phyloP scores from a whole-genome alignment of 1,140 invertebrate species.

The Orussus abietinus region DNA sequence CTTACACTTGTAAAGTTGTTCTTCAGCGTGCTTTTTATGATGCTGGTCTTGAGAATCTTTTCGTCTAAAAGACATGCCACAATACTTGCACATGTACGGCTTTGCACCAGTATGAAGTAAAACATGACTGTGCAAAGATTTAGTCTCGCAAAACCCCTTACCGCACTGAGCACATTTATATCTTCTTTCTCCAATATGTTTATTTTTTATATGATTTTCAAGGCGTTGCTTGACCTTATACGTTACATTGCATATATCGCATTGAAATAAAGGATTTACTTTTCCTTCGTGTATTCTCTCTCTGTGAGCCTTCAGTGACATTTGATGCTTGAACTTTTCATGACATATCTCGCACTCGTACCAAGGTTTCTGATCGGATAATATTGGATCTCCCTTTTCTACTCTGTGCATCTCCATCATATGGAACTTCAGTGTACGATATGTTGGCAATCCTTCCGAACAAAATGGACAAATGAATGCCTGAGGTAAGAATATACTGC shows the following conservation, averaged over 20 bases:
- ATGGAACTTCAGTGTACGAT: slow-evolving; percentile 25
- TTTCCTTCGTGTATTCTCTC: slow-evolving; percentile 26
- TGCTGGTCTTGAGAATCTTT: slow-evolving; percentile 26
- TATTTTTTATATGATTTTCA: slow-evolving; percentile 28
- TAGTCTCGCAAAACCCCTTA: slow-evolving; percentile 23
- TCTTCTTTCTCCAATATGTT: slow-evolving; percentile 23
- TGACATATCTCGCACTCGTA: slow-evolving; percentile 25
- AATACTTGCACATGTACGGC: slow-evolving; percentile 24
- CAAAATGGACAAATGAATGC: slow-evolving; percentile 25
- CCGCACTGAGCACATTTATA: slow-evolving; percentile 28
- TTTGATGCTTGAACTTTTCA: slow-evolving; percentile 33
- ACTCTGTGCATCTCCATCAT: slow-evolving; percentile 25
- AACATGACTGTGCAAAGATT: slow-evolving; percentile 26
- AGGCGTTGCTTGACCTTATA: slow-evolving; percentile 24
- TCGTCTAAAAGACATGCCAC: slow-evolving; percentile 22
- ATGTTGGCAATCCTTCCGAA: slow-evolving; percentile 21
- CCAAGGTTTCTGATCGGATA: slow-evolving; percentile 24
- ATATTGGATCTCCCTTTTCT: slow-evolving; percentile 22
- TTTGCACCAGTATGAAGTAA: slow-evolving; percentile 27
- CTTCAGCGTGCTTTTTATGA: slow-evolving; percentile 25
- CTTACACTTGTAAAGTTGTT: slow-evolving; percentile 24
- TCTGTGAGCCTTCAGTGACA: slow-evolving; percentile 32
- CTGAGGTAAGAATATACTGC: slow-evolving; percentile 19
- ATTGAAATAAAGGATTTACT: slow-evolving; percentile 18
- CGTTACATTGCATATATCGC: slow-evolving; percentile 21